Evolutionary conservation across 2,113 vertebrate genomes (phyloP), one percentile per base, ranked within the genome.

Genomic region (Apaloderma vittatum): DNA sequence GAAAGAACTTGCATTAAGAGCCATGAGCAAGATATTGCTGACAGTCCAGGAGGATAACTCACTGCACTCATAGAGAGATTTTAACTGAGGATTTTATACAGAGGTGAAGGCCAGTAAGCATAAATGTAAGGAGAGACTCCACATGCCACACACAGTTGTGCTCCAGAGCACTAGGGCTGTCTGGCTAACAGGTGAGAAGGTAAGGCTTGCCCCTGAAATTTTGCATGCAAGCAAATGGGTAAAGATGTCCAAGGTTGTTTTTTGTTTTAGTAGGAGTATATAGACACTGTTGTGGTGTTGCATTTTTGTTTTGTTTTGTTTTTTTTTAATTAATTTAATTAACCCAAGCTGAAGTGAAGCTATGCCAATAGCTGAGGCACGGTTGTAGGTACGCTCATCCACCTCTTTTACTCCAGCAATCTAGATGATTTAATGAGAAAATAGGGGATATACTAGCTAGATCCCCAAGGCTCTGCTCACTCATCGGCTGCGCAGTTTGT

Each of bases 401-500:
- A 49, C 23, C 16, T 71, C 51, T 83, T 75, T 23, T 37, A 48
- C 11, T 17, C 20, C 22, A 61, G 3, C 0, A 1, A 46, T 19
- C 32, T 48, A 43, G 72, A 7, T 54, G 26, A 52, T 49, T 54
- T 92, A 12, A 45, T 72, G 27, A 37, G 45, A 58, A 81, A 68
- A 66, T 1, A 11, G 21, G n/a, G 34, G 30, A 52, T 63, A 15
- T 40, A 24, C 37, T 18, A 63, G 15, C 23, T 43, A 55, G 19
- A 32, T 22, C 40, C 32, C n/a, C 12, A 24, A 21, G 12, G 17
- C 46, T 17, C 40, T 55, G 54, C 15, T 32, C 34, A 40, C 34
- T 5, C 8, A 11, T 4, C 46, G 8, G 40, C 24, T 2, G 5
- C 14, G 2, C 3, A 11, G 32, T 0, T 26, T 37, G 45, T 45